Base-by-base conservation (phyloP, 2,888 invertebrate species). In the Parnassius smintheus region DNA sequence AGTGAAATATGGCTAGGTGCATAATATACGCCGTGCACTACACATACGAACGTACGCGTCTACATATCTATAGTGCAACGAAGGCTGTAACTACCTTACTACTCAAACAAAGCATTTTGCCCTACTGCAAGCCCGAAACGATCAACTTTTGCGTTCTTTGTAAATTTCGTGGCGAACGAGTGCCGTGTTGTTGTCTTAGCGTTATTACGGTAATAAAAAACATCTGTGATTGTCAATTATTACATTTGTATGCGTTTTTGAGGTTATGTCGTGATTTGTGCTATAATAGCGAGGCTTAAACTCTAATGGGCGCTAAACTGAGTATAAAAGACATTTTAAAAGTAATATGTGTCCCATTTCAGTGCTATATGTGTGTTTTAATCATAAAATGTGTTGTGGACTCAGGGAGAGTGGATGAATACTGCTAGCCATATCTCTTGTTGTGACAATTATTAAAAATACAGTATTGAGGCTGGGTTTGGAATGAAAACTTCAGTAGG, bases 31-130 rank as follows among this genome's bases (percentile, higher is more conserved):
- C 79, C 77, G 78, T 82, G 83, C 82, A 80, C 76, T 73, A 79
- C 78, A 77, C 79, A 73, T 76, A 82, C 78, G 79, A 79, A 81
- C 82, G 77, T 80, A 85, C 83, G 81, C 82, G 81, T 77, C 77
- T 82, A 85, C 80, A 79, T 78, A 79, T 77, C 72, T 86, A 83
- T 83, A 85, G 85, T 81, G 85, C 85, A 83, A 81, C 80, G 87
- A 86, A 91, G 89, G 89, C 90, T 90, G 86, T 81, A 72, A 80
- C 82, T 86, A 84, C 83, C 81, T 86, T 83, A 81, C 82, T 83
- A 84, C 83, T 88, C 88, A 85, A 89, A 91, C 91, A 91, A 91
- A 91, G 91, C 91, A 86, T 83, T 90, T 84, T 80, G 85, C 83
- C 82, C 85, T 82, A 82, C 75, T 75, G 81, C 78, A 76, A 76